Evolutionary conservation across 2,888 invertebrate species (phyloP), one percentile per base, ranked within the genome.

Genomic region (Beris chalybata): DNA sequence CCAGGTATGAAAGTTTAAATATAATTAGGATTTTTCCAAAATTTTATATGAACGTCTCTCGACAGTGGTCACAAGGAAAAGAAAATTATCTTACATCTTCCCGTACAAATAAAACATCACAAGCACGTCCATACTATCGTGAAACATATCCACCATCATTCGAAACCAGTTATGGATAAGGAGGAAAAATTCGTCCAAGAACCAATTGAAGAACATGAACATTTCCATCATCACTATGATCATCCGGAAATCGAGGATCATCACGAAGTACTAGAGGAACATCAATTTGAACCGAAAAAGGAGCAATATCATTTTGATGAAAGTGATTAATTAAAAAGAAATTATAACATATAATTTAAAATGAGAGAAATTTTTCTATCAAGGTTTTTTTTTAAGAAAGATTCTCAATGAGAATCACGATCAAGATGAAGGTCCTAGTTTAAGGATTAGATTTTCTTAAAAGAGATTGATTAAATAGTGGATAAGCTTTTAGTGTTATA

Each of bases 81-180:
- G 65, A 81, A 80, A 71, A 76, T 81, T 64, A 70, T 77, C 9
- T 79, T 81, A 50, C 81, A 81, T 71, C 76, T 81, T 55, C 81
- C 81, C 47, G 72, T 81, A 12, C 76, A 80, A 53, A 78, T 79
- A 53, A 78, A 79, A 70, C 75, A 80, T 50, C 80, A 81, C 69
- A 80, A 80, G 68, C 81, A 81, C 71, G 76, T 78, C 0, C 81
- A 81, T 52, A 81, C 81, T 2, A 73, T 80, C 22, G 73, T 79
- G 3, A 81, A 80, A 67, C 78, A 80, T 66, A 74, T 81, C 15
- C 81, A 81, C 71, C 80, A 81, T 71, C 80, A 81, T 72, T 80
- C 80, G 70, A 80, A 80, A 72, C 81, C 80, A 43, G 75, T 78
- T 67, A 75, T 81, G 13, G 73, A 79, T n/a, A 81, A 80, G 71